Base-by-base conservation (phyloP, 2,113 vertebrate species). In the Carollia perspicillata region DNA sequence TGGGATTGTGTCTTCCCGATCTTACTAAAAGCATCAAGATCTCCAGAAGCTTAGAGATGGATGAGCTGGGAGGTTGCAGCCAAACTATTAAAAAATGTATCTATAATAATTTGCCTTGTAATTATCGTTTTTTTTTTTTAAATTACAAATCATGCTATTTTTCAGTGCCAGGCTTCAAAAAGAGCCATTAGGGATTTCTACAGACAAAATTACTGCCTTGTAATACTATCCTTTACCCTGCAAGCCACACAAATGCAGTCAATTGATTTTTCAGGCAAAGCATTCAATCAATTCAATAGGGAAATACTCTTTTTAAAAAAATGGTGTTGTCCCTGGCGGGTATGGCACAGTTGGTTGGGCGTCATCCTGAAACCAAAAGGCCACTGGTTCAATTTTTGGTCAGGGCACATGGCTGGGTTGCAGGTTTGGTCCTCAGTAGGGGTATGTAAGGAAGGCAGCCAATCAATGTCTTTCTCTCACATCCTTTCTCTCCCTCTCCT, bases 71-170 rank as follows among this genome's bases (percentile, higher is more conserved):
- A 83, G 69, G 74, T 42, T 90, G 47, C 28, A 71, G 51, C 26
- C 17, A 77, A 87, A 63, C 44, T 83, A 87, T 83, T 47, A 69
- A 53, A 77, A 93, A 77, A 93, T 51, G 18, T 89, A 65, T 35
- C 33, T 88, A 23, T 74, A 89, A 78, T n/a, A 95, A 37, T 89
- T 75, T 95, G 18, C 40, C 18, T 14, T 58, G 5, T 71, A 94
- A 93, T 55, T 33, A 89, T 42, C 35, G 42, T 40, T 89, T 89
- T 75, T 68, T 49, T 40, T 89, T 89, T 75, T 68, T 49, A 60
- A 85, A 53, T 89, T 85, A 74, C 40, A 89, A 60, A 80, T 44
- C 72, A 84, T 65, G 63, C 37, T 94, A 49, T 84, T 74, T 96
- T 74, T 88, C 22, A 51, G 37, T 2, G 30, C 22, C 40, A 92